A percentile compares a stretch with the other conserved stretches of the same genome.
phyloP scores from a whole-genome alignment of 2,888 invertebrate species.

The Maniola hyperantus region DNA sequence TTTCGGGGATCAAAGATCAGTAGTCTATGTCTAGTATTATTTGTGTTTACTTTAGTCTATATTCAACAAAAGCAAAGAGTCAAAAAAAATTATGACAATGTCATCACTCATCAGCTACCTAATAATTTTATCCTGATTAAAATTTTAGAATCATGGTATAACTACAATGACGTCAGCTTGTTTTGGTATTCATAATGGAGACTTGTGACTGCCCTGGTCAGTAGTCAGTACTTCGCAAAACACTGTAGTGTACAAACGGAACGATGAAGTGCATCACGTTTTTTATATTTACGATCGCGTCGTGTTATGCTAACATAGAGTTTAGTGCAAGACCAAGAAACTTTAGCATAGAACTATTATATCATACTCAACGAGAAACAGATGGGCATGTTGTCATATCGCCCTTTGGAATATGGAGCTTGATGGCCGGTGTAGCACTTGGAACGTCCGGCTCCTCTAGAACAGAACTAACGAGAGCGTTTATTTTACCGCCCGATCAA shows the following conservation, averaged over 20 bases:
- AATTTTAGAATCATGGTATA: background rate
- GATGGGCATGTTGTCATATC: constrained; percentile 73
- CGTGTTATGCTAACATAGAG: constrained; percentile 60
- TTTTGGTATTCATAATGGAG: constrained; percentile 17
- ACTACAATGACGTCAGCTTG: constrained; percentile 14
- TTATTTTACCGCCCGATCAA: constrained; percentile 60
- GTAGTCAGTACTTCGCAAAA: constrained; percentile 61
- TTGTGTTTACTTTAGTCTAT: no score
- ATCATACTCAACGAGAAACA: constrained; percentile 64
- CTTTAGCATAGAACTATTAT: constrained; percentile 71
- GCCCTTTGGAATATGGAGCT: constrained; percentile 76
- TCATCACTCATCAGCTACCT: background rate
- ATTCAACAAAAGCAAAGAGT: no score
- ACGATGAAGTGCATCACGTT: constrained; percentile 57
- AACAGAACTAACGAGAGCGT: constrained; percentile 59
- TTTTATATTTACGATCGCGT: constrained; percentile 52
- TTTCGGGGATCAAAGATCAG: no score
- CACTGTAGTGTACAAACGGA: constrained; percentile 49
- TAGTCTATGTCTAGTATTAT: no score
- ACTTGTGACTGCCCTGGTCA: constrained; percentile 44
- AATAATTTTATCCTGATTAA: background rate
- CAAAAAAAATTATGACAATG: background rate
- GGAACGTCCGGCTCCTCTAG: constrained; percentile 68
- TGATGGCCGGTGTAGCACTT: constrained; percentile 72
- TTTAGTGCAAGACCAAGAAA: constrained; percentile 70